Evolutionary conservation across 2,797 vertebrate species (phyloP).

Genomic region (Echeneis naucrates): DNA sequence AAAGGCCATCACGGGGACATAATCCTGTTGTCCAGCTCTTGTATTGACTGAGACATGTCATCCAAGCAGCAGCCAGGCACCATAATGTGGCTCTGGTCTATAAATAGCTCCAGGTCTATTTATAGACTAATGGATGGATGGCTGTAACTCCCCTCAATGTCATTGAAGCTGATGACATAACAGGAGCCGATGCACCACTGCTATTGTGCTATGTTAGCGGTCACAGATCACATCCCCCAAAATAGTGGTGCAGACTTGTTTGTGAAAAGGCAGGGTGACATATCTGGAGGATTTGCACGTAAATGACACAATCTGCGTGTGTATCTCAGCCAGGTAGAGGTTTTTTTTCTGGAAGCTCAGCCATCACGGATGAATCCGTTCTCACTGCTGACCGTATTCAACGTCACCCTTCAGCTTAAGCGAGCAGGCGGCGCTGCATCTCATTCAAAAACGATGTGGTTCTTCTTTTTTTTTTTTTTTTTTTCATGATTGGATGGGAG

Average conservation of each 20-base stretch:
- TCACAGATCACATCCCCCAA: slow-evolving; percentile 10
- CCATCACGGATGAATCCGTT: neutral
- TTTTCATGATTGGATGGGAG: slow-evolving; percentile 46
- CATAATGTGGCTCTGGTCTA: slow-evolving; percentile 63
- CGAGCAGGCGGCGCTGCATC: neutral
- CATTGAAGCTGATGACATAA: slow-evolving; percentile 57
- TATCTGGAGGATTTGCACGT: slow-evolving; percentile 9
- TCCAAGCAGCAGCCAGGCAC: slow-evolving; percentile 19
- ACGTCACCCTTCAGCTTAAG: slow-evolving; percentile 5
- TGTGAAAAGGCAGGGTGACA: slow-evolving; percentile 2
- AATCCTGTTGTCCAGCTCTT: slow-evolving; percentile 28
- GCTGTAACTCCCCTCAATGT: slow-evolving; percentile 64
- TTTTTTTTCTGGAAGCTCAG: neutral
- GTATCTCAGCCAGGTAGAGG: neutral
- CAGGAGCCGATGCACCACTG: slow-evolving; percentile 33
- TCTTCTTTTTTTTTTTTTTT: slow-evolving; percentile 44
- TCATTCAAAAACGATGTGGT: slow-evolving; percentile 23
- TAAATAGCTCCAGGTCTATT: slow-evolving; percentile 73
- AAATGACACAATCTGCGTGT: slow-evolving; percentile 7
- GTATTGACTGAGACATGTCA: slow-evolving; percentile 45
- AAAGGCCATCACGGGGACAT: slow-evolving; percentile 11
- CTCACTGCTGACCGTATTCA: slow-evolving; percentile 11
- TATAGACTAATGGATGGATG: slow-evolving; percentile 67
- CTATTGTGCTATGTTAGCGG: slow-evolving; percentile 8
- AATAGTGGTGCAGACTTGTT: neutral